Conservation (phyloP, 2,888 invertebrate species). For the Congeria kusceri region DNA sequence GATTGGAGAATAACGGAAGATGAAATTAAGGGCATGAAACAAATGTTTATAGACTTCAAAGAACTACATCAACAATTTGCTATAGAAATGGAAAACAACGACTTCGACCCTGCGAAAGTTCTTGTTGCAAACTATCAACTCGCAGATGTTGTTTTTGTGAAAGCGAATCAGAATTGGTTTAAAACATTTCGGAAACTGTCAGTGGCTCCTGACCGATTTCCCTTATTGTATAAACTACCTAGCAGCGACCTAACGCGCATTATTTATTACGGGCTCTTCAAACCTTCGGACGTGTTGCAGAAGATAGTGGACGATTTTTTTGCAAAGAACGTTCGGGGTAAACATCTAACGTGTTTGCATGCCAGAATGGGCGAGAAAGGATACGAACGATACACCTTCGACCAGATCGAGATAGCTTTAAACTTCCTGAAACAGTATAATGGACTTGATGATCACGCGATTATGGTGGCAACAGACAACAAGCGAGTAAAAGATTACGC, state of each 20-base stretch:
- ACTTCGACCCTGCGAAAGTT: slow-evolving; percentile 19
- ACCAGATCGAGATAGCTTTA: slow-evolving; percentile 8
- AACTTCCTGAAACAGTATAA: slow-evolving; percentile 28
- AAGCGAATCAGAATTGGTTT: slow-evolving; percentile 35
- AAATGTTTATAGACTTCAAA: slow-evolving; percentile 19
- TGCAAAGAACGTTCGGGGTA: slow-evolving; percentile 11
- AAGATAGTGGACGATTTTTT: slow-evolving; percentile 10
- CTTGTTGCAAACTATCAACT: not conserved
- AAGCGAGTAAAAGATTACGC: slow-evolving; percentile 22
- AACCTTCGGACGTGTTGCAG: slow-evolving; percentile 5
- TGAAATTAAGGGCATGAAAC: not conserved
- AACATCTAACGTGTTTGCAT: slow-evolving; percentile 40
- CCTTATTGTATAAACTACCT: slow-evolving; percentile 21
- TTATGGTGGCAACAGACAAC: slow-evolving; percentile 35
- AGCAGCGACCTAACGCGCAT: slow-evolving; percentile 20
- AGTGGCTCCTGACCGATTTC: slow-evolving; percentile 26
- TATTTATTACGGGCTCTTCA: slow-evolving; percentile 33
- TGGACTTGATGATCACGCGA: slow-evolving; percentile 2
- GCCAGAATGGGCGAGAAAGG: slow-evolving; percentile 29
- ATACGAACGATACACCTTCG: slow-evolving; percentile 16
- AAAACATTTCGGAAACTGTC: slow-evolving; percentile 20
- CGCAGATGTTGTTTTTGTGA: slow-evolving; percentile 22
- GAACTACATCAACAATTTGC: slow-evolving; percentile 2
- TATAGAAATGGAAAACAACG: slow-evolving; percentile 5
- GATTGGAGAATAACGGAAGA: slow-evolving; percentile 21